Evolutionary conservation across 2,113 vertebrate species (phyloP).

Genomic region (Serranochromis macrocephalus): DNA sequence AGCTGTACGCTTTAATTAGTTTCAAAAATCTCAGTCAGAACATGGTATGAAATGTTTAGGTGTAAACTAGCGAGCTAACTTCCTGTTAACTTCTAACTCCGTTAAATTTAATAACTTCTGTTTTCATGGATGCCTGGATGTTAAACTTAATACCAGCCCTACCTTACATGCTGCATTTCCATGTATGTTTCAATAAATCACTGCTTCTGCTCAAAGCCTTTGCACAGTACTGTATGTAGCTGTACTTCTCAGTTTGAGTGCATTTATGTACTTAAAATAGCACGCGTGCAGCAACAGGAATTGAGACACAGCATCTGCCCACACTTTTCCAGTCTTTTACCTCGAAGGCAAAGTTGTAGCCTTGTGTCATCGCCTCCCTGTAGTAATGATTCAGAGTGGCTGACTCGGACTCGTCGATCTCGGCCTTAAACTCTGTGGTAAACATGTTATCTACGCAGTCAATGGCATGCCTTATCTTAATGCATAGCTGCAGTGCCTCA

Average conservation of each 20-base stretch:
- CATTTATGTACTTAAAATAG: neutral
- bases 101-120: too few relatives aligned
- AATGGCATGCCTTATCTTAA: conserved; percentile 87
- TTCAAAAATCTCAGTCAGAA: too few relatives aligned
- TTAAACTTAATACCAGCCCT: too few relatives aligned
- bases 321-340: conserved; percentile 59
- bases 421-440: conserved; percentile 86
- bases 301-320: neutral
- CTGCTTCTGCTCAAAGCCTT: neutral
- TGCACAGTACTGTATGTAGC: neutral
- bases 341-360: conserved; percentile 98
- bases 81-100: too few relatives aligned
- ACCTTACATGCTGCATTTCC: neutral
- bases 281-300: neutral
- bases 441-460: conserved; percentile 93
- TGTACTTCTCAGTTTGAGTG: neutral
- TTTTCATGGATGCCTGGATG: too few relatives aligned
- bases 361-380: conserved; percentile 96
- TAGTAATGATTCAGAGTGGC: conserved; percentile 92
- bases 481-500: conserved; percentile 90
- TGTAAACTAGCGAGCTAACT: too few relatives aligned
- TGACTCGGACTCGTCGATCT: conserved; percentile 89
- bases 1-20: too few relatives aligned
- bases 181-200: neutral
- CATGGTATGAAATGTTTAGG: too few relatives aligned